phyloP scores from a whole-genome alignment of 2,797 vertebrate genomes.

The Pyrrhura leucotis region DNA sequence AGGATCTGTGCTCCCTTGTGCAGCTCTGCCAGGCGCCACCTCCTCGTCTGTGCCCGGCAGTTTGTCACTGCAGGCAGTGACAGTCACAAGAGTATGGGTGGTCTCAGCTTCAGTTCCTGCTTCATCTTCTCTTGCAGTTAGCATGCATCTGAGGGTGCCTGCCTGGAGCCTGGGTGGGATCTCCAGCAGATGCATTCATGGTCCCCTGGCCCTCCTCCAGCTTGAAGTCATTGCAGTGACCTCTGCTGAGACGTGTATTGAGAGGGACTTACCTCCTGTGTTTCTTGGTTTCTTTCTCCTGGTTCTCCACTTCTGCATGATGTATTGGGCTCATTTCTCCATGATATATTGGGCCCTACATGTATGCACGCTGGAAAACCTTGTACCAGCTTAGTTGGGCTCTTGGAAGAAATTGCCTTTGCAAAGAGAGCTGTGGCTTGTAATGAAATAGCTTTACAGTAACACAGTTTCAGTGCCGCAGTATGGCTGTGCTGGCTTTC shows the following conservation, averaged over 20 bases:
- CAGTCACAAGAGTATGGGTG: neutral
- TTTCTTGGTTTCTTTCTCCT: neutral
- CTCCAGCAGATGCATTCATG: neutral
- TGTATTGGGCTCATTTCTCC: neutral
- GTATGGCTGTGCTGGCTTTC: constrained; percentile 3
- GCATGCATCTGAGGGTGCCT: neutral
- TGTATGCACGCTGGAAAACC: neutral
- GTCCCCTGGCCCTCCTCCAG: constrained; percentile 4
- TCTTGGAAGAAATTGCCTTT: neutral
- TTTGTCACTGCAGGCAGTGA: neutral
- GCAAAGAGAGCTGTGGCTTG: neutral
- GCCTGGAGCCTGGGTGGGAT: neutral
- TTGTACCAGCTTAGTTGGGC: neutral
- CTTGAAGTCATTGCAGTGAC: neutral
- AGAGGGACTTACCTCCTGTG: neutral
- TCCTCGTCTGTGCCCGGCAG: neutral
- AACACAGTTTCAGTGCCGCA: neutral
- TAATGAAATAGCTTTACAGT: constrained; percentile 8
- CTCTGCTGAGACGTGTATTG: neutral
- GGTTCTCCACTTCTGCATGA: neutral
- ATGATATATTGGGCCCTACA: neutral
- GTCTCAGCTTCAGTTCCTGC: neutral
- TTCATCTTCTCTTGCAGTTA: neutral
- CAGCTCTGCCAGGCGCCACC: neutral
- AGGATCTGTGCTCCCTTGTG: neutral